Percentiles rank a stretch among this genome's conserved stretches.
These are phyloP conservation scores for Drosophila rubida DNA, from an alignment of 2,888 invertebrate genomes.

Conservation along the genomic window DNA sequence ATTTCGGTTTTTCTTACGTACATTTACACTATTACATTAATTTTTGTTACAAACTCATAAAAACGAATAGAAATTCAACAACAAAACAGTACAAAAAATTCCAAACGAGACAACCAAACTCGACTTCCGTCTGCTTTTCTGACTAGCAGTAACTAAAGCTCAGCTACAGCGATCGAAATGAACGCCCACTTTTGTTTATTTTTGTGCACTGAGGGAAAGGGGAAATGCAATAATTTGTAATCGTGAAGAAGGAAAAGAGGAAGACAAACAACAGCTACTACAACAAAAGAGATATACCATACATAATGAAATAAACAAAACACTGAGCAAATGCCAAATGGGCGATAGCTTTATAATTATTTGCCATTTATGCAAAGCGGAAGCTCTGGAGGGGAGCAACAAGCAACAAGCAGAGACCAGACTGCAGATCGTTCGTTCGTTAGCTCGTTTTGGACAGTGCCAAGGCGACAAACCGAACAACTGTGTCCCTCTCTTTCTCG, in stretches of 20 bases:
- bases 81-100: background rate
- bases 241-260: constrained; percentile 24
- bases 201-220: constrained; percentile 58
- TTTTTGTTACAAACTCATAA: constrained; percentile 27
- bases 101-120: background rate
- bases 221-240: constrained; percentile 59
- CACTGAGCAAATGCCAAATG: constrained; percentile 50
- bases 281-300: constrained; percentile 3
- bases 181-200: constrained; percentile 36
- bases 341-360: constrained; percentile 58
- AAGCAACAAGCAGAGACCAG: constrained; percentile 11
- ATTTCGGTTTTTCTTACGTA: constrained; percentile 20
- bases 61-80: background rate
- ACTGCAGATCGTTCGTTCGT: constrained; percentile 40
- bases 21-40: constrained; percentile 30
- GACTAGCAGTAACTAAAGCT: constrained; percentile 19
- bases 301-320: constrained; percentile 17
- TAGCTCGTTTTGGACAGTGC: constrained; percentile 53
- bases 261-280: background rate
- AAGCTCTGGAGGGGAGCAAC: constrained; percentile 16
- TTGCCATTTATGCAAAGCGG: constrained; percentile 71
- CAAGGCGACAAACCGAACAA: constrained; percentile 56
- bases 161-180: constrained; percentile 32
- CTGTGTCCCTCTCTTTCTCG: constrained; percentile 9
- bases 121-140: constrained; percentile 7